Conservation (phyloP, 2,113 vertebrate genomes). For the Halichoeres trimaculatus region DNA sequence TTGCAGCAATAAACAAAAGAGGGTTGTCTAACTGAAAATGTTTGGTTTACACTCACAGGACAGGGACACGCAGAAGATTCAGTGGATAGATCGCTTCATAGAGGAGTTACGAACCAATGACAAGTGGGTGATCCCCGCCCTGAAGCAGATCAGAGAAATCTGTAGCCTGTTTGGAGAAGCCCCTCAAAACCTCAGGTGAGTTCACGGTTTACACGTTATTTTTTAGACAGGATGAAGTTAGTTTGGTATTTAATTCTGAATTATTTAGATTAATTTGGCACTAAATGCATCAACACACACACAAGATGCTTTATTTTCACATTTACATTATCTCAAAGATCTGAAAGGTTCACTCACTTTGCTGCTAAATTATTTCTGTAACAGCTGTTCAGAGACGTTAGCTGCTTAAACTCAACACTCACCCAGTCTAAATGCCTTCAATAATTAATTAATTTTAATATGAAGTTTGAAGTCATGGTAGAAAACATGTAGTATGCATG, state of each 20-base stretch:
- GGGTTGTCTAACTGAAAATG: not conserved
- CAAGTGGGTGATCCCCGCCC: constrained; percentile 99
- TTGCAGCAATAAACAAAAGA: constrained; percentile 11
- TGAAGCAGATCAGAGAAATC: constrained; percentile 99
- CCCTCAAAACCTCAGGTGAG: constrained; percentile 97
- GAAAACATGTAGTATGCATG: constrained; percentile 80
- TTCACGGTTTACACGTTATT: not conserved
- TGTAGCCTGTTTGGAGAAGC: constrained; percentile 99
- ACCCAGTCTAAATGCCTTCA: not conserved
- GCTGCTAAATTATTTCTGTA: too few species aligned
- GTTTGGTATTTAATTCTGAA: constrained; percentile 1
- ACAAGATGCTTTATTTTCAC: constrained; percentile 10
- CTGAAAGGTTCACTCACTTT: not conserved
- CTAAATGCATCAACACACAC: not conserved
- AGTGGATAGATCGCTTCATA: constrained; percentile 99
- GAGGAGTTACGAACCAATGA: constrained; percentile 99
- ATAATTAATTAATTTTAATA: constrained; percentile 22
- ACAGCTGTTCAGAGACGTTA: too few species aligned
- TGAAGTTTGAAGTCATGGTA: constrained; percentile 63
- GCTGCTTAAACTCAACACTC: too few species aligned
- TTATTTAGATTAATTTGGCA: not conserved
- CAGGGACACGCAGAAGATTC: constrained; percentile 98
- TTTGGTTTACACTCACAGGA: constrained; percentile 84
- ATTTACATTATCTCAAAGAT: not conserved
- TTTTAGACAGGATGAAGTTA: constrained; percentile 9